Conservation (phyloP, 2,113 vertebrate species). For the Pseudonaja textilis region DNA sequence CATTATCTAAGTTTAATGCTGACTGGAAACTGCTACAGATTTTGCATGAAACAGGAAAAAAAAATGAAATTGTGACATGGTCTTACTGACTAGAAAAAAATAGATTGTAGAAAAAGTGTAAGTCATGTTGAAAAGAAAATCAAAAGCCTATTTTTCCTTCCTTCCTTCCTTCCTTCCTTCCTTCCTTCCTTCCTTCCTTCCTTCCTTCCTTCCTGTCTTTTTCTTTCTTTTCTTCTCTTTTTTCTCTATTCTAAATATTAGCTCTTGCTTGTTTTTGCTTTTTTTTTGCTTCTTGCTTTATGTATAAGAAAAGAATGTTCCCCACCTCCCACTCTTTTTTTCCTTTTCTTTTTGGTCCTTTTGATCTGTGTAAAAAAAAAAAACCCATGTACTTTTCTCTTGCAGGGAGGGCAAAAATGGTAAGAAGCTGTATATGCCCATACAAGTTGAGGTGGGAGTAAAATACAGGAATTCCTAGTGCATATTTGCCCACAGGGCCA, state of each 20-base stretch:
- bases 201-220: not conserved
- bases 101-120: not conserved
- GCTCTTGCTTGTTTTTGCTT: not conserved
- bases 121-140: not conserved
- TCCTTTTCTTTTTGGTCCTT: not conserved
- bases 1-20: not conserved
- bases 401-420: constrained; percentile 14
- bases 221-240: not conserved
- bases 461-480: not conserved
- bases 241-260: not conserved
- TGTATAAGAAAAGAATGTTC: not conserved
- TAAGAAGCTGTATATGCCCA: not conserved
- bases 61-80: not conserved
- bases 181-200: not conserved
- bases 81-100: not conserved
- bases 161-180: not conserved
- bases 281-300: too few species aligned
- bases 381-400: not conserved
- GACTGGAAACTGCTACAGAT: not conserved
- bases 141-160: not conserved
- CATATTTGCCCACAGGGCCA: not conserved
- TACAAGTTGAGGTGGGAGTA: not conserved
- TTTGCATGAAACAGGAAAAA: not conserved
- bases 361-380: not conserved
- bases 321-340: not conserved